A percentile compares a stretch with the other conserved stretches of the same genome.
phyloP scores from a whole-genome alignment of 2,888 invertebrate genomes.

The Nomada ruficornis region DNA sequence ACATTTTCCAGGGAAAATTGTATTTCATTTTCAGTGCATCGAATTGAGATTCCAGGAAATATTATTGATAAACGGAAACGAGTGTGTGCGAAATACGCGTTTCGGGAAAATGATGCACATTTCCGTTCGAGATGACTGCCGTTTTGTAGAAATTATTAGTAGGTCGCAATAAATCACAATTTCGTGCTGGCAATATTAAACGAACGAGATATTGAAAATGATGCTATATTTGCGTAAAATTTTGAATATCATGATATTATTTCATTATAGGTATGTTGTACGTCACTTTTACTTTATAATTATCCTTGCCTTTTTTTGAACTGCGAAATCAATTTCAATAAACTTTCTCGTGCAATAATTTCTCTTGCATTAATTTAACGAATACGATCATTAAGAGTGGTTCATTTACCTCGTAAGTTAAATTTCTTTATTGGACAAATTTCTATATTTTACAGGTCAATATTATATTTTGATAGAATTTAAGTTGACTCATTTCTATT shows the following conservation, averaged over 20 bases:
- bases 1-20: background rate
- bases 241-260: background rate
- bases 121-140: background rate
- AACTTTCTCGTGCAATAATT: no score
- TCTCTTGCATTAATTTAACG: no score
- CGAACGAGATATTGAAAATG: constrained; percentile 18
- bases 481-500: no score
- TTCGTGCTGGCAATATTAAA: constrained; percentile 25
- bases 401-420: no score
- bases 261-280: background rate
- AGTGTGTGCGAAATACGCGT: background rate
- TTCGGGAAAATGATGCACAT: background rate
- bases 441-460: no score
- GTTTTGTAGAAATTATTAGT: constrained; percentile 1
- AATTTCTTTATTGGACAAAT: no score
- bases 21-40: background rate
- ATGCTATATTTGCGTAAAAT: constrained; percentile 4
- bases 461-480: no score
- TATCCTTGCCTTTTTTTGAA: background rate
- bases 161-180: constrained; percentile 25
- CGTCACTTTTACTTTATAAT: background rate
- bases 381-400: no score
- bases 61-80: background rate
- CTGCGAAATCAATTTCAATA: background rate
- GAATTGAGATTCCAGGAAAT: background rate